Evolutionary conservation across 2,888 invertebrate species (phyloP), one percentile per base, ranked within the genome.

Genomic region (Megastigmus dorsalis): DNA sequence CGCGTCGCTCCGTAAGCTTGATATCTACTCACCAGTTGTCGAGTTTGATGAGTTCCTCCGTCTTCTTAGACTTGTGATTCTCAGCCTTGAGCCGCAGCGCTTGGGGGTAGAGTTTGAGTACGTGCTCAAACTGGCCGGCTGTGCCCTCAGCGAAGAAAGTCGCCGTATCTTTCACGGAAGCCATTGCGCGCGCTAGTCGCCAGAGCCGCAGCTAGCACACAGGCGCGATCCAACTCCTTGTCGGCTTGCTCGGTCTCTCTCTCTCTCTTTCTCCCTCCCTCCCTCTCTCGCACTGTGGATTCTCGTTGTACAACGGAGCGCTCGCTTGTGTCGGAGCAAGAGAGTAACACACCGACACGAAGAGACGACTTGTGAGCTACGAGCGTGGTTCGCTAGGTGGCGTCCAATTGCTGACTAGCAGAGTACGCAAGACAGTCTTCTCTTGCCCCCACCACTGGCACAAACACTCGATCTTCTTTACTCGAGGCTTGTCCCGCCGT

Each of bases 111-210:
- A 97, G 91, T 90, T 95, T 94, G 87, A 95, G 92, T 88, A 97
- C 95, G 91, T 94, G 93, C 88, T 95, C 94, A 91, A 94, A 95
- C 90, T 95, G 95, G 89, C 91, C 91, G 87, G 95, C 93, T 90
- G 93, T 94, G 89, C 95, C 97, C 91, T 95, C 93, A 90, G 94
- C 93, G 91, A 97, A 96, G 93, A 97, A 97, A 92, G 95, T 94
- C 90, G 95, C 94, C 90, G 95, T 95, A 91, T 95, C 95, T 92
- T 93, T 94, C 91, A 93, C 92, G 92, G 93, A 93, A 91, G 93
- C 93, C 93, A 94, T 93, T 92, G 92, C 92, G 38, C 5, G 57
- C 57, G 28, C 28, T 15, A 20, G 38, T 9, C 28, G 57, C 41
- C 38, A 1, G 30, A 33, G 10, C 33, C 33, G 45, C 33, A 48